Conservation (phyloP, 2,888 invertebrate species). For the Cephonodes hylas region DNA sequence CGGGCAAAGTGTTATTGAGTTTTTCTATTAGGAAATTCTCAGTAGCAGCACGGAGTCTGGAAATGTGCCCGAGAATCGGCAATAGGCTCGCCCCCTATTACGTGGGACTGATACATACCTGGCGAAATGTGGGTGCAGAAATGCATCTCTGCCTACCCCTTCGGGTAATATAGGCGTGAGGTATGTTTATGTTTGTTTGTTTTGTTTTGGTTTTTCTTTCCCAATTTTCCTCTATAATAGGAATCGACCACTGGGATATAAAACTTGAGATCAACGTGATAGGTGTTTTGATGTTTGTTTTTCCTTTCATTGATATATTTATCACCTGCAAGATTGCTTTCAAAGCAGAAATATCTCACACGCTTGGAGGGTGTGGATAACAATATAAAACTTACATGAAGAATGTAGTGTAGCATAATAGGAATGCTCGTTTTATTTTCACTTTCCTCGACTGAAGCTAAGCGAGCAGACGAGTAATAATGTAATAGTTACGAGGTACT, state of each 20-base stretch:
- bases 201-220: background rate
- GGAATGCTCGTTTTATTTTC: constrained; percentile 31
- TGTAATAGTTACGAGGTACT: constrained; percentile 23
- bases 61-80: no score
- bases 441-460: constrained; percentile 29
- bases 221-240: background rate
- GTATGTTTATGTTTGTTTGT: no score
- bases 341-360: background rate
- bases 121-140: no score
- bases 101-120: no score
- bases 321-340: background rate
- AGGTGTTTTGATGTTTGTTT: background rate
- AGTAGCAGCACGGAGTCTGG: no score
- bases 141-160: no score
- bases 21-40: no score
- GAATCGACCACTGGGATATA: background rate
- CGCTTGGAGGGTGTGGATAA: constrained; percentile 13
- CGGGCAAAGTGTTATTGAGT: no score
- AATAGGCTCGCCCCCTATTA: no score
- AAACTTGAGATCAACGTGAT: background rate
- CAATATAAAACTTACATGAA: constrained; percentile 19
- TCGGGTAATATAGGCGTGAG: no score
- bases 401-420: constrained; percentile 18
- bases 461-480: constrained; percentile 22
- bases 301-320: background rate